Conservation (phyloP, 2,888 invertebrate species). For the Megaustenia siamemsis region DNA sequence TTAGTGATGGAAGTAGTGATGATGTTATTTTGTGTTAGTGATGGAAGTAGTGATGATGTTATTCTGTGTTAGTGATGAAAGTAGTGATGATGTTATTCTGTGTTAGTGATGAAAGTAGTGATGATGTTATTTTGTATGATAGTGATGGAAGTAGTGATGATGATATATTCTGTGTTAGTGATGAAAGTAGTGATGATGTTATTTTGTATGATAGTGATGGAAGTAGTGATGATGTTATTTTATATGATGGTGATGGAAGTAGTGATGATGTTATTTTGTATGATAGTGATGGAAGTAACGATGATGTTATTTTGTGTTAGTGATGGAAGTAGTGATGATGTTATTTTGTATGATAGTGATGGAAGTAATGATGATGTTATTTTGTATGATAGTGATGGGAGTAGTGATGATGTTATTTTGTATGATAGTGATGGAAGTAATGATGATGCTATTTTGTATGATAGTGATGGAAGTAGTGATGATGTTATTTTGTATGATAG, state of each 20-base stretch:
- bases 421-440: neutral
- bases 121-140: too few relatives aligned
- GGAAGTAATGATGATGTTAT: neutral
- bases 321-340: neutral
- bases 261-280: neutral
- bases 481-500: neutral
- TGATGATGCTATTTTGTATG: neutral
- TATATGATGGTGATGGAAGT: too few relatives aligned
- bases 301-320: neutral
- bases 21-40: neutral
- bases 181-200: too few relatives aligned
- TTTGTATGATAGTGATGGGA: neutral
- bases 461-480: too few relatives aligned
- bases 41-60: neutral
- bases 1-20: neutral
- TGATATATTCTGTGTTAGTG: too few relatives aligned
- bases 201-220: too few relatives aligned
- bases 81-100: neutral
- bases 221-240: too few relatives aligned
- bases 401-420: neutral
- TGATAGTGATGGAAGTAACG: neutral
- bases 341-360: neutral
- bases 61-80: neutral
- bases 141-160: too few relatives aligned
- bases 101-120: neutral